Evolutionary conservation across 2,113 vertebrate species (phyloP).

Genomic region (Coptodon rendalli): DNA sequence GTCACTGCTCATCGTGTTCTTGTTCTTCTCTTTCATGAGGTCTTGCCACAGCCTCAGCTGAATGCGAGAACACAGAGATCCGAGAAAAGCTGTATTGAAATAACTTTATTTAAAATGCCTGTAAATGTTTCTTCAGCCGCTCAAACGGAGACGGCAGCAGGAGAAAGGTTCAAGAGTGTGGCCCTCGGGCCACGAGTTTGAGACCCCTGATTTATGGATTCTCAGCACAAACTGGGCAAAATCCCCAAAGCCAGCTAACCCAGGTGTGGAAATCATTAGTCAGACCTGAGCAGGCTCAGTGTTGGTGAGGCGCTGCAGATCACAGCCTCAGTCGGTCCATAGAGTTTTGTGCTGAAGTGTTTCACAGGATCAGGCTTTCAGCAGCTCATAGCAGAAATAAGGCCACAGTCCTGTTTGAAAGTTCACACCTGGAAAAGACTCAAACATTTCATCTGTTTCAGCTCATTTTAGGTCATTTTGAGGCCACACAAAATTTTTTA

Average conservation of each 20-base stretch:
- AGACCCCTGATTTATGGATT: neutral
- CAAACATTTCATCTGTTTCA: too few species aligned
- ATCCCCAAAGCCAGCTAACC: neutral
- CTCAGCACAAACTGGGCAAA: neutral
- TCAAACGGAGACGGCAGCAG: neutral
- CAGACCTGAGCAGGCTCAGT: neutral
- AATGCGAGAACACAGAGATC: neutral
- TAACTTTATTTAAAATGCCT: neutral
- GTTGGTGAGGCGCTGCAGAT: neutral
- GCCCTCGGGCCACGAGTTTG: neutral
- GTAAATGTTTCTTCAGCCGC: neutral
- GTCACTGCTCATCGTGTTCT: neutral
- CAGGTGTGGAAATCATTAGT: neutral
- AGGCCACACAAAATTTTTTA: neutral
- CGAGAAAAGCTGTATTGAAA: neutral
- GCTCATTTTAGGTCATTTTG: too few species aligned
- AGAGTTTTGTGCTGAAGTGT: neutral
- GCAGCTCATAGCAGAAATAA: too few species aligned
- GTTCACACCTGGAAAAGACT: too few species aligned
- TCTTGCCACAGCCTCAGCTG: neutral
- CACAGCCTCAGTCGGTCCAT: neutral
- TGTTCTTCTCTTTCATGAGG: neutral
- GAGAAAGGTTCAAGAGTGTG: neutral
- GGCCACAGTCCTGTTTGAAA: too few species aligned
- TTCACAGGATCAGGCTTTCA: neutral